Evolutionary conservation across 2,888 invertebrate genomes (phyloP), one percentile per base, ranked within the genome.

Genomic region (Scaptomyza tumidula): DNA sequence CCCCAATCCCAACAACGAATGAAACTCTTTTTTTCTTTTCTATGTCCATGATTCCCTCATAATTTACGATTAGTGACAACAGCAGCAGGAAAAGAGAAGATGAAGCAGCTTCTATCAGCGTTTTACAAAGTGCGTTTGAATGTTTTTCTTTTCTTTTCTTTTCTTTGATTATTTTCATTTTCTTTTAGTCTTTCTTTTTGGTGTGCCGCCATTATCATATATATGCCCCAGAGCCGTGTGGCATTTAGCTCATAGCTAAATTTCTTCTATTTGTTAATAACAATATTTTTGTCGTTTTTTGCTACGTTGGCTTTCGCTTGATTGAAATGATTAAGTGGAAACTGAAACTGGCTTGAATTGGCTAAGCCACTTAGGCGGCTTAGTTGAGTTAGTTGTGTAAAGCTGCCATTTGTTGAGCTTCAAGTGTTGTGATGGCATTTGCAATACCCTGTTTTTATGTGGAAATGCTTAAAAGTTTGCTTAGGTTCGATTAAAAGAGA

Each of bases 1-100:
- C 24, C 24, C 19, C 19, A 19, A 19, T 2, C 19, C 19, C 2
- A 19, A 19, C 27, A 27, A 9, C 3, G 61, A 65, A 46, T 63
- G 49, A 53, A 52, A 54, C 71, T 45, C 76, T 64, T 71, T 61
- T 53, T 24, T 4, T 24, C 3, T 58, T 60, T 52, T 24, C 24
- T 24, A 24, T 24, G 24, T 24, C 71, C 58, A 53, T 76, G 75
- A 73, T 79, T 79, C 74, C 49, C 78, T 68, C 84, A 86, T 85
- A 76, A 88, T 85, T 85, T 88, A 85, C 69, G 88, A 84, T 83
- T 80, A 63, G 48, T 46, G 35, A 19, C 71, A 31, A 3, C 54
- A 45, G 27, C 44, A 10, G 14, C 35, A 29, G 27, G 6, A 29
- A n/a, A 24, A 9, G 62, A 56, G 37, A 48, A n/a, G 24, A 4